Conservation (phyloP, 2,888 invertebrate genomes). For the Amblyteles armatorius region DNA sequence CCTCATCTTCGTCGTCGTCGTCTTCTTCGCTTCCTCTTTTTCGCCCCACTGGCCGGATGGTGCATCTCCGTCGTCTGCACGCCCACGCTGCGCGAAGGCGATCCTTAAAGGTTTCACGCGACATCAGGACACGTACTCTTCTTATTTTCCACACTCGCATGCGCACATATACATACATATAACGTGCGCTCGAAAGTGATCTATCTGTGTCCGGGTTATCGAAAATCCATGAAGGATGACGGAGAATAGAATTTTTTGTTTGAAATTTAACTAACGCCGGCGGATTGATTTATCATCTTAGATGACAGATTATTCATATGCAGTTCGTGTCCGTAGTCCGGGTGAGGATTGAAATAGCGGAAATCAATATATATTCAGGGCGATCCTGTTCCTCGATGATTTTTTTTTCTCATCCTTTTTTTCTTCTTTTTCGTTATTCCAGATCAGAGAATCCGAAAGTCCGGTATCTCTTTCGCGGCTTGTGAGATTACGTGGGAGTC, state of each 20-base stretch:
- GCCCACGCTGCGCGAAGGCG: conserved; percentile 60
- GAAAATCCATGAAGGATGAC: not conserved
- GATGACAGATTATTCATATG: not conserved
- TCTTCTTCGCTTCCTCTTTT: conserved; percentile 62
- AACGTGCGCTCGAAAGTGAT: conserved; percentile 34
- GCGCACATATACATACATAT: not conserved
- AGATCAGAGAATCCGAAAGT: conserved; percentile 58
- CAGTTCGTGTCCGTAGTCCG: not conserved
- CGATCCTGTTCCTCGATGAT: conserved; percentile 12
- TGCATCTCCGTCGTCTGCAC: conserved; percentile 68
- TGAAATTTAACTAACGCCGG: not conserved
- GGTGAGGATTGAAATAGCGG: not conserved
- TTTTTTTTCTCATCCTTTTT: not conserved
- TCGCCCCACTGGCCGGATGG: conserved; percentile 59
- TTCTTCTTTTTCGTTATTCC: conserved; percentile 38
- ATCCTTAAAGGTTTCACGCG: conserved; percentile 62
- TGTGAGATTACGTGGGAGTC: conserved; percentile 60
- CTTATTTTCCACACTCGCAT: conserved; percentile 36
- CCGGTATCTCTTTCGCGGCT: conserved; percentile 55
- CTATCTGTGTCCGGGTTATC: conserved; percentile 39
- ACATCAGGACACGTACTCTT: conserved; percentile 36
- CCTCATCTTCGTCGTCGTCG: conserved; percentile 39
- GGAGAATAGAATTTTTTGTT: not conserved
- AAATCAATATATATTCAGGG: conserved; percentile 27
- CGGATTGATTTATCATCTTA: not conserved